A percentile compares a stretch with the other conserved stretches of the same genome.
Evolutionary conservation across 2,888 invertebrate genomes (phyloP).

Genomic region (Sclerodermus sp.): DNA sequence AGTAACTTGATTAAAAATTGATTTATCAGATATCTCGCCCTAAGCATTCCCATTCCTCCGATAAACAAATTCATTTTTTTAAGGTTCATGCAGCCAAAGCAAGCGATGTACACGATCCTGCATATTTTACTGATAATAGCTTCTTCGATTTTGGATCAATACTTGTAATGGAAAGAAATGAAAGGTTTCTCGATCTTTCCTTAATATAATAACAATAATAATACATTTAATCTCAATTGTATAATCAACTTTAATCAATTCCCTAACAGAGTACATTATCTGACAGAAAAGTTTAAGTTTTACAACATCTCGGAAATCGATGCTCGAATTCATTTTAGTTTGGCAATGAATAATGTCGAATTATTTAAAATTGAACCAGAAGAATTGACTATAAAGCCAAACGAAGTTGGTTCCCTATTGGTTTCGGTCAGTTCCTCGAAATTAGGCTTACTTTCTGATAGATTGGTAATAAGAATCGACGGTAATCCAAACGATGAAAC

Average conservation of each 20-base stretch:
- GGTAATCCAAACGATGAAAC: slow-evolving; percentile 65
- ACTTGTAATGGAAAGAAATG: slow-evolving; percentile 22
- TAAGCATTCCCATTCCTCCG: no score
- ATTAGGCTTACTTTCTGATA: slow-evolving; percentile 43
- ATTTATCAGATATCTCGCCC: no score
- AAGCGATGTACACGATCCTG: slow-evolving; percentile 28
- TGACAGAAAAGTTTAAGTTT: slow-evolving; percentile 60
- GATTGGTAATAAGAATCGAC: slow-evolving; percentile 56
- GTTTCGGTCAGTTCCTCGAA: slow-evolving; percentile 39
- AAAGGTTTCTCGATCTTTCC: slow-evolving; percentile 21
- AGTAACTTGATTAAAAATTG: slow-evolving; percentile 6
- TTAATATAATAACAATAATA: background rate
- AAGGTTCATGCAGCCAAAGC: slow-evolving; percentile 26
- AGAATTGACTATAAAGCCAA: slow-evolving; percentile 14
- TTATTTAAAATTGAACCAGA: slow-evolving; percentile 60
- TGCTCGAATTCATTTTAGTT: slow-evolving; percentile 59
- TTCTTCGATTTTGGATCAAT: slow-evolving; percentile 43
- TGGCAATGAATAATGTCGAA: slow-evolving; percentile 54
- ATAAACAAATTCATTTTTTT: no score
- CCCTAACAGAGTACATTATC: slow-evolving; percentile 59
- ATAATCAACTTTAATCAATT: slow-evolving; percentile 5
- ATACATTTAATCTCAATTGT: background rate
- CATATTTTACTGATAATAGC: slow-evolving; percentile 37
- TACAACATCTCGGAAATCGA: slow-evolving; percentile 62
- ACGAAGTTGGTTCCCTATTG: no score